phyloP scores from a whole-genome alignment of 2,113 vertebrate genomes.

The Lonchura striata region DNA sequence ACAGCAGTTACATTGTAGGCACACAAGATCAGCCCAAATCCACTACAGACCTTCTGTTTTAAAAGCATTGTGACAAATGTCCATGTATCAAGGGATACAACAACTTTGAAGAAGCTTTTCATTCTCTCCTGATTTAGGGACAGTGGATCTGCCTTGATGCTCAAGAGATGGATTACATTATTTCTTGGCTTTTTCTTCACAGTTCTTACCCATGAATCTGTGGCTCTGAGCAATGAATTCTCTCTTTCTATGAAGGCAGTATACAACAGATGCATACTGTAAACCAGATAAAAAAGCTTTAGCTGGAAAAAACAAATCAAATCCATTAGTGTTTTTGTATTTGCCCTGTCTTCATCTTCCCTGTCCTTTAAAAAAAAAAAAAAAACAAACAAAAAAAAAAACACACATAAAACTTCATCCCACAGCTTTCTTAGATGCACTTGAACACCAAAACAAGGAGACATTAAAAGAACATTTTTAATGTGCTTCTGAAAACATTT shows the following conservation, averaged over 20 bases:
- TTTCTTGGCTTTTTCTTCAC: background rate
- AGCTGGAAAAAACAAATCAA: background rate
- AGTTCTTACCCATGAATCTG: background rate
- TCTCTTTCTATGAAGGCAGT: background rate
- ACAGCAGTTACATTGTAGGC: background rate
- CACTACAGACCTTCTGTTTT: background rate
- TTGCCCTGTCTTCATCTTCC: background rate
- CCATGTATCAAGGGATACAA: background rate
- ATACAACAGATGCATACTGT: background rate
- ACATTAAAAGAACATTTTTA: background rate
- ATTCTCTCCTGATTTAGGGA: background rate
- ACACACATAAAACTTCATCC: background rate
- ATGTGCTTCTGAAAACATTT: background rate
- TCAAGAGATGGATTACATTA: slow-evolving; percentile 5
- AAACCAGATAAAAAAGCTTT: background rate
- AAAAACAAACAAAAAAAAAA: background rate
- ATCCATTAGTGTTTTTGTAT: background rate
- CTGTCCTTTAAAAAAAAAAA: background rate
- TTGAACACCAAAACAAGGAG: background rate
- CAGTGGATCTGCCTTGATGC: background rate
- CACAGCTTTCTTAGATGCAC: background rate
- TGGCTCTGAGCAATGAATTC: background rate
- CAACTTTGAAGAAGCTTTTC: background rate
- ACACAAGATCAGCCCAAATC: background rate
- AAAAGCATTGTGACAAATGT: background rate